phyloP scores from a whole-genome alignment of 1,140 invertebrate species.

The Psix sp. region DNA sequence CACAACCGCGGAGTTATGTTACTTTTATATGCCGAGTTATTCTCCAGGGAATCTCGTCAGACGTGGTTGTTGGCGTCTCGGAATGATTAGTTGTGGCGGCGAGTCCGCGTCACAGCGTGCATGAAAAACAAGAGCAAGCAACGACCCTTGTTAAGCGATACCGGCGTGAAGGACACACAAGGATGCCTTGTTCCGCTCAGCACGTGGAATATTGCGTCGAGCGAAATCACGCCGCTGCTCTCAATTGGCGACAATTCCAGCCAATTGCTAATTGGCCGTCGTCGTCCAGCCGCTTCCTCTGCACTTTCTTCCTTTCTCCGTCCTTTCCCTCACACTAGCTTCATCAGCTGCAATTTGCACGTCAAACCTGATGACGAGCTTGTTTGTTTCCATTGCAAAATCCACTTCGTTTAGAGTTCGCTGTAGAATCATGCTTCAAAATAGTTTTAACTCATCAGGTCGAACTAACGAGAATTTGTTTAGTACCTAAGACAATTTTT shows the following conservation, averaged over 20 bases:
- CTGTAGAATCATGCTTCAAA: background rate
- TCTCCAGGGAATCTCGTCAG: constrained; percentile 45
- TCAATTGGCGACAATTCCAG: constrained; percentile 72
- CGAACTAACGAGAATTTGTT: no score
- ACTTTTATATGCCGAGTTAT: constrained; percentile 41
- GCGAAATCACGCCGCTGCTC: constrained; percentile 68
- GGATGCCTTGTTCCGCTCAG: constrained; percentile 26
- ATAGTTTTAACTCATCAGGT: background rate
- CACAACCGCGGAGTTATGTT: constrained; percentile 37
- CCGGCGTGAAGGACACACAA: constrained; percentile 58
- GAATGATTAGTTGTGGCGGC: constrained; percentile 35
- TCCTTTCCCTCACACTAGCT: constrained; percentile 30
- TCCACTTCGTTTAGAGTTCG: background rate
- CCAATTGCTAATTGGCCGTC: constrained; percentile 65
- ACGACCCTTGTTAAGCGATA: constrained; percentile 65
- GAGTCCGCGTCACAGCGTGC: constrained; percentile 10
- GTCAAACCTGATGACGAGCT: constrained; percentile 12
- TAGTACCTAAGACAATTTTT: no score
- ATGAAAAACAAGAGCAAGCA: constrained; percentile 47
- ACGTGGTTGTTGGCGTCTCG: constrained; percentile 29
- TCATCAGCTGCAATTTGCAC: constrained; percentile 50
- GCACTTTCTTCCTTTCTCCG: constrained; percentile 44
- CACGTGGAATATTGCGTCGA: constrained; percentile 35
- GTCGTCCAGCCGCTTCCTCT: constrained; percentile 30
- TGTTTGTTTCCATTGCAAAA: background rate